Base-by-base conservation (phyloP, 1,140 invertebrate species). In the Pogonognathellus flavescens region DNA sequence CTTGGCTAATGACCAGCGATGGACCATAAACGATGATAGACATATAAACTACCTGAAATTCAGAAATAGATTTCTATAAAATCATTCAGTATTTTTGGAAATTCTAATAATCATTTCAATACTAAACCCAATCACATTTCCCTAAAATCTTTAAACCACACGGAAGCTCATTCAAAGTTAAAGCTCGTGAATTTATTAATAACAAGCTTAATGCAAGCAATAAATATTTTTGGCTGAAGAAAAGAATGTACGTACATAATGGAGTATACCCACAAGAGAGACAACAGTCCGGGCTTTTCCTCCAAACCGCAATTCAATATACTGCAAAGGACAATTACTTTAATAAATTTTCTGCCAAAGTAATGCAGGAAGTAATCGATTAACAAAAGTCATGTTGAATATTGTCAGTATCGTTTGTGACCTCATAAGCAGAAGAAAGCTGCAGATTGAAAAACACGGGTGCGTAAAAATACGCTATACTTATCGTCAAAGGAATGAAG, bases 11-110 rank as follows among this genome's bases (percentile, higher is more conserved):
- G 10, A 96, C 96, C 89, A 97, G 91, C 0, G 96, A 96, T 83
- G 97, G 97, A 0, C 96, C 96, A 90, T 96, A 97, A 72, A 97
- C 95, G 0, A 97, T 96, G 85, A 98, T 94, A 6, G 96, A 95
- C 91, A 97, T 94, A 93, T 96, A 97, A 81, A 96, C 92, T 10
- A 91, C 88, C 92, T 92, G 87, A n/a, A 20, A 18, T 20, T 18
- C 59, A 62, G n/a, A 62, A 62, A 62, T 9, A 16, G 16, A 55
- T 16, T 1, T 53, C 13, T 8, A 53, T 8, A 8, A 53, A 53
- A 53, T 53, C 7, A 53, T 53, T 8, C 52, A 53, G 52, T 53
- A 53, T 53, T 8, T 53, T 13, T 53, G 13, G n/a, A n/a, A n/a
- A n/a, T n/a, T 1, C 3, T 59, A 59, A 59, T 9, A 18, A 57